Evolutionary conservation across 1,140 invertebrate genomes (phyloP).

Genomic region (Caerostris extrusa): DNA sequence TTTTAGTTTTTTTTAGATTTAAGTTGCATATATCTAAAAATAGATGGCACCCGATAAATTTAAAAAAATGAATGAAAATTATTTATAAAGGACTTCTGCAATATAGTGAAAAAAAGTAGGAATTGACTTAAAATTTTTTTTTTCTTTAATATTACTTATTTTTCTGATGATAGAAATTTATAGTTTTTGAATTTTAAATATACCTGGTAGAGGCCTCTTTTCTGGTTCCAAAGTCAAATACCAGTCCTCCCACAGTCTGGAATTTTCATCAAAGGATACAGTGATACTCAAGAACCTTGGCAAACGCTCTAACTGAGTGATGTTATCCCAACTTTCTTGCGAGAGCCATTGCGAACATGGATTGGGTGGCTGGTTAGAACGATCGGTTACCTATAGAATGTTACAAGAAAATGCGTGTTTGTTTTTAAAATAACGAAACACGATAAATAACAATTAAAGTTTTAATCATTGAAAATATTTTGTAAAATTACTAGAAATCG

Average conservation of each 20-base stretch:
- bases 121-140: no score
- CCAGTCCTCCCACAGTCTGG: slow-evolving; percentile 90
- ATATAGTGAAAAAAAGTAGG: no score
- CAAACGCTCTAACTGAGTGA: slow-evolving; percentile 92
- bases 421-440: background rate
- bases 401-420: background rate
- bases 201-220: slow-evolving; percentile 85
- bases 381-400: slow-evolving; percentile 29
- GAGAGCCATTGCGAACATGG: slow-evolving; percentile 86
- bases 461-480: background rate
- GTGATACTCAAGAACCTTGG: slow-evolving; percentile 90
- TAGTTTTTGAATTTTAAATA: background rate
- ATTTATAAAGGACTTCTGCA: no score
- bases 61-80: no score
- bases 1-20: no score
- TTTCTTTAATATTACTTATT: no score
- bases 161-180: background rate
- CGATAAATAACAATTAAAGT: background rate
- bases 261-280: slow-evolving; percentile 88
- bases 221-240: slow-evolving; percentile 89
- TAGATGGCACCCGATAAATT: no score
- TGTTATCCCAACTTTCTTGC: slow-evolving; percentile 91
- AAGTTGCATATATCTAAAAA: no score
- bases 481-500: background rate
- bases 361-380: slow-evolving; percentile 1